Evolutionary conservation across 1,140 invertebrate genomes (phyloP), one percentile per base, ranked within the genome.

Genomic region (Penaeus japonicus): DNA sequence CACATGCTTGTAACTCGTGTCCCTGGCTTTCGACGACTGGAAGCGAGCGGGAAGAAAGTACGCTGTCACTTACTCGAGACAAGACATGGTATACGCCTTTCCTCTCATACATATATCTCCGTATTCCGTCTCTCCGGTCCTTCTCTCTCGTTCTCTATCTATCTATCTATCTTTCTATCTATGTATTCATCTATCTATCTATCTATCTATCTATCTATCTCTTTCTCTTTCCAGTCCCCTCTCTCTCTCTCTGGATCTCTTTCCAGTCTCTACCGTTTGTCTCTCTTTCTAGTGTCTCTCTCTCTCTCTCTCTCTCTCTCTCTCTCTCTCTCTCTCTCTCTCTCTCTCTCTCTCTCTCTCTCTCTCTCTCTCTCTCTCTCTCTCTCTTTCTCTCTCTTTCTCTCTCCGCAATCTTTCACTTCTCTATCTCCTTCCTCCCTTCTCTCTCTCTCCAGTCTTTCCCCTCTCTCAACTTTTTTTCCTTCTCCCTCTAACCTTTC

Each of bases 51-150:
- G 47, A 47, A 15, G 47, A 47, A 47, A 47, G 47, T 47, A 12
- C 47, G 47, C 47, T 47, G 47, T 47, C 47, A 47, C 47, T 47
- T 47, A 47, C 47, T 47, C 47, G 47, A 47, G 47, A 47, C 47
- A 15, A 7, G 47, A 47, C 47, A 47, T 47, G 47, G 47, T 10
- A 47, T 47, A 12, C 47, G 10, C 47, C 47, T 47, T 47, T 47
- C 47, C 10, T 47, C 47, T 47, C 5, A 12, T 47, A 47, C 47
- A 47, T 47, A 47, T 47, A 39, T 4, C 7, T n/a, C n/a, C n/a
- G n/a, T n/a, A n/a, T n/a, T n/a, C n/a, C n/a, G n/a, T n/a, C n/a
- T 83, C 27, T 62, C 81, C 65, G 32, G 55, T 70, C 55, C 62
- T 22, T 83, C 24, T 83, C 57, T 83, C 55, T 53, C 27, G 62